Percentiles rank a stretch among this genome's conserved stretches.
Evolutionary conservation across 1,140 invertebrate genomes (phyloP).

Genomic region (Hycleus phaleratus): DNA sequence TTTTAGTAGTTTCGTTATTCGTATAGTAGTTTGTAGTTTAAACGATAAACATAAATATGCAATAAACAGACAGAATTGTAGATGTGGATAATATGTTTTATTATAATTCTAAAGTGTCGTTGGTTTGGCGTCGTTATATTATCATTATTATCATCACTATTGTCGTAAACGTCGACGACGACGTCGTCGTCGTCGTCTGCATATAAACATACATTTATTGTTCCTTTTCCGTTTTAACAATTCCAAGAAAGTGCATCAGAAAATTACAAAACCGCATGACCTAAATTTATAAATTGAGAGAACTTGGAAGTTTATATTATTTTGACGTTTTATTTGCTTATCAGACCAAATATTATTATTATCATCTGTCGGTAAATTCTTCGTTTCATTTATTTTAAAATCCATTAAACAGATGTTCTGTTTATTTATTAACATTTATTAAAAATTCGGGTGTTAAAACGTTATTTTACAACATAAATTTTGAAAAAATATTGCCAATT

Average conservation of each 20-base stretch:
- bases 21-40: constrained; percentile 7
- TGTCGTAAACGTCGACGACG: not conserved
- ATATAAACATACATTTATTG: no score
- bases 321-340: not conserved
- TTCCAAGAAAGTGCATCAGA: constrained; percentile 12
- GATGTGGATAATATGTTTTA: constrained; percentile 16
- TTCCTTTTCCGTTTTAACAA: constrained; percentile 3
- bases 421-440: no score
- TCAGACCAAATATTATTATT: no score
- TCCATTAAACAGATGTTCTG: no score
- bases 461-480: no score
- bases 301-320: not conserved
- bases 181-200: not conserved
- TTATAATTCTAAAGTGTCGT: constrained; percentile 18
- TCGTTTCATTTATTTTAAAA: no score
- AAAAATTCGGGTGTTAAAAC: no score
- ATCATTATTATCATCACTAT: no score
- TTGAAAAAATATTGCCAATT: no score
- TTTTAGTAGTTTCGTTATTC: no score
- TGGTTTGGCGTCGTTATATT: no score
- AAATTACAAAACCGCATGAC: constrained; percentile 18
- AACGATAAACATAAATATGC: constrained; percentile 15
- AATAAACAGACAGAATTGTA: constrained; percentile 16
- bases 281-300: constrained; percentile 7
- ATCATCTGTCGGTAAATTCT: no score